Base-by-base conservation (phyloP, 2,888 invertebrate species). In the Mythimna lalbum region DNA sequence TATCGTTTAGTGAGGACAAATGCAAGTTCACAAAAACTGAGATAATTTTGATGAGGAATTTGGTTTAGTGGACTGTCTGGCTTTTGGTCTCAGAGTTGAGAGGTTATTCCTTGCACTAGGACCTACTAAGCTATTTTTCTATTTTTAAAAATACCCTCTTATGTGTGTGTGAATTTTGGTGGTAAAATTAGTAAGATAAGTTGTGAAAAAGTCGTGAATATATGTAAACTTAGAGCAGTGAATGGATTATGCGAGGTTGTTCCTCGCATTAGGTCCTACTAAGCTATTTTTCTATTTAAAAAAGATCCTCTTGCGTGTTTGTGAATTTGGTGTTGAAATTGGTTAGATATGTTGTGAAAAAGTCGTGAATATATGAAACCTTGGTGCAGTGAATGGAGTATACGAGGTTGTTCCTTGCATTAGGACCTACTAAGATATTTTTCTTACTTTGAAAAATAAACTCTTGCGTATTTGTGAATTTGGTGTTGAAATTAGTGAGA, bases 1-100 rank as follows among this genome's bases (percentile, higher is more conserved):
- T 7, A 43, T 73, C 71, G 57, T 76, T 83, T 63, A 76, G 61
- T n/a, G 9, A 57, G 63, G 62, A 83, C 43, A 61, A 83, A 83
- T 81, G 53, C 52, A 47, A 68, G 63, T 43, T 43, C 43, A 43
- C 43, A 65, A 74, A 73, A 78, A 49, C n/a, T 27, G 50, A 77
- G 71, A 71, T 71, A 65, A 65, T 77, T 70, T 79, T 79, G 53
- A 71, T 63, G 67, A 81, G 5, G 55, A 49, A 31, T 63, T 62
- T 66, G 62, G 77, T 57, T 67, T 27, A 57, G 17, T 55, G 31
- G n/a, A 43, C 33, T 27, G 62, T 71, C 59, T 71, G 64, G 57
- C 9, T 55, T 63, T 39, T 52, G 43, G 47, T 31, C 4, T 67
- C 66, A 67, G 56, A 79, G 64, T 56, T 14, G 23, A 14, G 39